Evolutionary conservation across 2,888 invertebrate genomes (phyloP), one percentile per base, ranked within the genome.

Genomic region (Selenia dentaria): DNA sequence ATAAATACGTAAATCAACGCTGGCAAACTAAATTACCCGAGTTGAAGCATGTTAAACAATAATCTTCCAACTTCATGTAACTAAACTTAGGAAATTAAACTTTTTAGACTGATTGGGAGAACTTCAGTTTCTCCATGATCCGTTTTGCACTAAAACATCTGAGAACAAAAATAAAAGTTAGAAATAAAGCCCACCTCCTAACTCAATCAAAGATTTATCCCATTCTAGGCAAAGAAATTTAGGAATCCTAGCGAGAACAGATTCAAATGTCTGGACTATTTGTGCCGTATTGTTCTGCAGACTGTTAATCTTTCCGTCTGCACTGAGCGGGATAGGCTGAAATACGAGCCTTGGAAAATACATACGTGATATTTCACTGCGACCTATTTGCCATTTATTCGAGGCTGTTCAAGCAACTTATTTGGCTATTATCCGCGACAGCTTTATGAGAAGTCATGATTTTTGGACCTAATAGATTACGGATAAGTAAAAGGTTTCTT

Each of bases 211-310:
- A 46, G 43, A 57, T 49, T 54, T 51, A 25, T 36, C 16, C 31
- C 46, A 45, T 22, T 22, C 6, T 2, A 8, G 10, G 9, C 10
- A 3, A 6, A 10, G 9, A 22, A 22, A 3, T 6, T 8, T 24
- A 40, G 14, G 59, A 67, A 67, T 67, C 57, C 52, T 51, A 45
- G 48, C 54, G 51, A 32, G 48, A 60, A 62, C 54, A 59, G 61
- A 62, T 64, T 62, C 59, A 58, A 61, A 62, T 60, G 56, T 57
- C 54, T 57, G 43, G 46, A 36, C 51, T 54, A 64, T 66, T 66
- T 62, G 62, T 64, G 60, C 54, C 54, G 46, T 2, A 22, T 22
- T 8, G 22, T 22, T 22, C 46, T 44, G 49, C 48, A 53, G 40
- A 54, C 53, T 59, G 65, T 64, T 62, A 60, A 61, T 67, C 57